A percentile compares a stretch with the other conserved stretches of the same genome.
phyloP scores from a whole-genome alignment of 2,888 invertebrate species.

The Noctua fimbriata region DNA sequence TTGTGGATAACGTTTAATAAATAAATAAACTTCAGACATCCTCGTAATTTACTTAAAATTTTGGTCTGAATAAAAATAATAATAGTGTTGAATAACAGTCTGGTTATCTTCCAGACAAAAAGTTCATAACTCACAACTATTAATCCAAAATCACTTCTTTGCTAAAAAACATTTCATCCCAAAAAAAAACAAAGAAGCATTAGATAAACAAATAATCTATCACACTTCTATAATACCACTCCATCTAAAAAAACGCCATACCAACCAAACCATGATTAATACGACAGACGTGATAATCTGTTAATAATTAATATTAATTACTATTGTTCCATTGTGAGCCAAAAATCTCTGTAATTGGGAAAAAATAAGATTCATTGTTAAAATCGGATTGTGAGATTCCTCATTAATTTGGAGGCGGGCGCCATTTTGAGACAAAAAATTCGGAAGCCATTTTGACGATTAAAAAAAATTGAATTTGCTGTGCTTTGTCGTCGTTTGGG shows the following conservation, averaged over 20 bases:
- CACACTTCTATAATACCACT: background rate
- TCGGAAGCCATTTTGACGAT: slow-evolving; percentile 14
- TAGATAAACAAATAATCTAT: slow-evolving; percentile 36
- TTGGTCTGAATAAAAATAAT: background rate
- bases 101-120: background rate
- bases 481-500: background rate
- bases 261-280: slow-evolving; percentile 44
- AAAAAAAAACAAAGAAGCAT: background rate
- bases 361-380: slow-evolving; percentile 65
- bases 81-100: background rate
- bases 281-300: slow-evolving; percentile 65
- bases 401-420: slow-evolving; percentile 50
- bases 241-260: slow-evolving; percentile 27
- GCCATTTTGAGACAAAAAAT: slow-evolving; percentile 6
- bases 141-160: background rate
- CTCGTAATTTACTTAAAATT: background rate
- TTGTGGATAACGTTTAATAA: background rate
- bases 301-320: slow-evolving; percentile 72
- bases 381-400: slow-evolving; percentile 51
- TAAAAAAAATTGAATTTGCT: background rate
- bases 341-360: slow-evolving; percentile 61
- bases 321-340: slow-evolving; percentile 55
- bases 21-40: background rate
- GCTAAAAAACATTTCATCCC: background rate
- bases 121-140: background rate